A percentile compares a stretch with the other conserved stretches of the same genome.
These are phyloP conservation scores for Vipera ursinii DNA, from an alignment of 2,797 vertebrate species.

Conservation along the genomic window DNA sequence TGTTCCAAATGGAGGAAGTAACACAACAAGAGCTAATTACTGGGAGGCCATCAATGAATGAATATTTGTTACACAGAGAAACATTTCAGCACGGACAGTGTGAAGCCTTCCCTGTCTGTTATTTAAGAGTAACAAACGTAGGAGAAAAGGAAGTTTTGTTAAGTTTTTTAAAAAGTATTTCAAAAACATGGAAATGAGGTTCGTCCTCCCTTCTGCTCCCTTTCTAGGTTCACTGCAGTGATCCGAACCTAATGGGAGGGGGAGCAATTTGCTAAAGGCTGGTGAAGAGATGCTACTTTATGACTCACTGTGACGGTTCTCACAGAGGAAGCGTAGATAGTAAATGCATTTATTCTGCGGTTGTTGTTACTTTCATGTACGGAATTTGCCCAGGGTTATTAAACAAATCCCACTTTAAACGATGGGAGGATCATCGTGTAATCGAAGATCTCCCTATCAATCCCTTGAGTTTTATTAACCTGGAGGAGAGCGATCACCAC, in stretches of 20 bases:
- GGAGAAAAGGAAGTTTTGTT: not conserved
- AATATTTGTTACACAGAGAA: not conserved
- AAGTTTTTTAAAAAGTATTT: not conserved
- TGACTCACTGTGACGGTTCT: not conserved
- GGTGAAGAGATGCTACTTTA: not conserved
- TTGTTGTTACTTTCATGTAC: not conserved
- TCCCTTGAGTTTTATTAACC: not conserved
- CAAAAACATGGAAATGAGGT: not conserved
- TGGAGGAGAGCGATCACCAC: not conserved
- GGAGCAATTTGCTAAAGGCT: not conserved
- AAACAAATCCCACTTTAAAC: not conserved
- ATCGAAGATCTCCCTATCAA: not conserved
- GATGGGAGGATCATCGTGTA: no score
- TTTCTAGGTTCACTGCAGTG: not conserved
- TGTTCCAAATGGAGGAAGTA: slow-evolving; percentile 1
- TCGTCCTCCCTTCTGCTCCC: not conserved
- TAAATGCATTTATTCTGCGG: not conserved
- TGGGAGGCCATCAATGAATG: not conserved
- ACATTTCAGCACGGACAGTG: not conserved
- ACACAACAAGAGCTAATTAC: not conserved
- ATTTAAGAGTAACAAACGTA: not conserved
- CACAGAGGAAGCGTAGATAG: not conserved
- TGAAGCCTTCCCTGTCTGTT: not conserved
- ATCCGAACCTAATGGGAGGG: not conserved
- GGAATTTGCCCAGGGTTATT: not conserved